These are phyloP conservation scores for Tyrophagus putrescentiae DNA, from an alignment of 1,140 invertebrate genomes.

Conservation along the genomic window DNA sequence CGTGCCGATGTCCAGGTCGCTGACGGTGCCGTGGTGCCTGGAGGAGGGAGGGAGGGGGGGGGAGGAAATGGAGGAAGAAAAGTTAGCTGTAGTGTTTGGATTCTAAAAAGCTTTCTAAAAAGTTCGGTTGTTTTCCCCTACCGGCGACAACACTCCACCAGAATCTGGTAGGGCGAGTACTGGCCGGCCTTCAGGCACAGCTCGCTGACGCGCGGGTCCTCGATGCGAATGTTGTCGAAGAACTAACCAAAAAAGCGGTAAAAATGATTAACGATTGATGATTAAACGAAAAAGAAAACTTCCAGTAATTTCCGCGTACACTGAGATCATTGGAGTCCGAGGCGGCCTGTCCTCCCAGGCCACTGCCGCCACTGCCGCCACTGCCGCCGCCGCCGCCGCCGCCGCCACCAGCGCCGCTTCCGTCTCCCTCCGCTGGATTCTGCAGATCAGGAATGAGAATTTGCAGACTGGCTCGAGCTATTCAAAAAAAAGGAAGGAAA, in stretches of 20 bases:
- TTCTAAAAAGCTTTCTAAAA: background rate
- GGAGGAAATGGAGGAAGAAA: background rate
- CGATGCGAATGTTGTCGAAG: constrained; percentile 81
- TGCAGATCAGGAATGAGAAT: constrained; percentile 87
- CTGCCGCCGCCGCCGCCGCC: background rate
- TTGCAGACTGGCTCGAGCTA: constrained; percentile 63
- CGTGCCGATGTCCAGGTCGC: constrained; percentile 71
- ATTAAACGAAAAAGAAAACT: background rate
- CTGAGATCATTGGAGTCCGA: constrained; percentile 37
- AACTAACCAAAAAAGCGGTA: constrained; percentile 36
- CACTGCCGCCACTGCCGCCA: background rate
- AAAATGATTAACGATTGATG: constrained; percentile 14
- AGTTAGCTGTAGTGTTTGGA: constrained; percentile 3
- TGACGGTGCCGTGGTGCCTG: constrained; percentile 78
- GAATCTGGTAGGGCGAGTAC: constrained; percentile 78
- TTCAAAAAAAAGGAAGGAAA: background rate
- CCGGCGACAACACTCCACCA: constrained; percentile 76
- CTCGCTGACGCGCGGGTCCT: constrained; percentile 80
- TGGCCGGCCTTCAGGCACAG: constrained; percentile 87
- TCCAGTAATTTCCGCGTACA: constrained; percentile 34
- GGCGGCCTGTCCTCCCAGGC: constrained; percentile 27
- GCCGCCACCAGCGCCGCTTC: background rate
- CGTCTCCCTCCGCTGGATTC: constrained; percentile 37
- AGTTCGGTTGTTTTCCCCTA: constrained; percentile 28
- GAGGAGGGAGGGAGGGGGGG: constrained; percentile 17